A percentile compares a stretch with the other conserved stretches of the same genome.
Conservation (phyloP, 1,140 invertebrate genomes). For the Delia radicum region DNA sequence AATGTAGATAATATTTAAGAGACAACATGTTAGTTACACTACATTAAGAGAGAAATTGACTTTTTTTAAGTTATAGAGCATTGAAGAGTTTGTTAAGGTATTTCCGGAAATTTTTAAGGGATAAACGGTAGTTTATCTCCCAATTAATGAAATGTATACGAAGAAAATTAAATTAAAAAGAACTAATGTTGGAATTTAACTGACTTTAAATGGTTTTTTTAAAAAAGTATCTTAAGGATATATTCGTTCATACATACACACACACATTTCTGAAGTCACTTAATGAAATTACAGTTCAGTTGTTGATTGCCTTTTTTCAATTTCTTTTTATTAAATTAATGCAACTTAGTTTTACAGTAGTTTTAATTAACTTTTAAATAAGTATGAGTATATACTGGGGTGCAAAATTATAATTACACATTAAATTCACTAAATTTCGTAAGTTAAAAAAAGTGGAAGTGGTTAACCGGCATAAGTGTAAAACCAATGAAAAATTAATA, state of each 20-base stretch:
- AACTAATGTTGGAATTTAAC: not conserved
- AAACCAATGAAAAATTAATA: too few species aligned
- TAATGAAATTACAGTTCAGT: not conserved
- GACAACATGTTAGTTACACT: not conserved
- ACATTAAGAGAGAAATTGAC: not conserved
- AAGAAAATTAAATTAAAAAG: not conserved
- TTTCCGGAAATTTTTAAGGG: constrained; percentile 1
- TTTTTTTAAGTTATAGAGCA: not conserved
- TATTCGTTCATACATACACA: not conserved
- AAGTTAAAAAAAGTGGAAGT: too few species aligned
- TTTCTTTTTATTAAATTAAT: not conserved
- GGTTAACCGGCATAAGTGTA: too few species aligned
- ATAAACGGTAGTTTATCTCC: not conserved
- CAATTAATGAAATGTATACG: not conserved
- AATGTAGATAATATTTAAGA: not conserved
- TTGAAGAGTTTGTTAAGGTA: not conserved
- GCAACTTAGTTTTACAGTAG: not conserved
- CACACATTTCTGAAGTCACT: not conserved
- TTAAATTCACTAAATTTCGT: too few species aligned
- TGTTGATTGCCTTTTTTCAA: not conserved
- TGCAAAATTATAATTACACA: too few species aligned
- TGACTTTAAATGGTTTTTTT: not conserved
- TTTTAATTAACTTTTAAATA: not conserved
- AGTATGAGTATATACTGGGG: too few species aligned
- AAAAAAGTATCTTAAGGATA: not conserved